Evolutionary conservation across 2,888 invertebrate genomes (phyloP), one percentile per base, ranked within the genome.

Genomic region (Philereme vetulata): DNA sequence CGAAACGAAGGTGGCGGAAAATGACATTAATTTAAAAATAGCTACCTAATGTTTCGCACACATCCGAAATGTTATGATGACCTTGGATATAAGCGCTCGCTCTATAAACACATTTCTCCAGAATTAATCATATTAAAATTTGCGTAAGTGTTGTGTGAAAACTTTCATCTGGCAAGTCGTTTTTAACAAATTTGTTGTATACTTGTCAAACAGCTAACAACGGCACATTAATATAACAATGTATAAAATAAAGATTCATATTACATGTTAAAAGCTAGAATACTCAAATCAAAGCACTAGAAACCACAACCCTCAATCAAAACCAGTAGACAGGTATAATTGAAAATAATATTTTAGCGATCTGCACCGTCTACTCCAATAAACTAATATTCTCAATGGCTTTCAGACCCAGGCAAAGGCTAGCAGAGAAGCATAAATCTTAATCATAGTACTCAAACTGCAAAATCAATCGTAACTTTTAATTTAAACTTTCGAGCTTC

Each of bases 11-110:
- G 57, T 60, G 56, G 51, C 51, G 36, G 6, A 40, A 43, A 43
- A 52, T 46, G 55, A 63, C 56, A 64, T 62, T 40, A 63, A 58
- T 50, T 54, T 66, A 52, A 64, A 64, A 66, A 68, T 66, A 68
- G 63, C 55, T 21, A 68, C 60, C 55, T 21, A 33, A 10, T 50
- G 55, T 66, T 58, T 61, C 21, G 45, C 57, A 57, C 38, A 58
- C 32, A 51, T 35, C 38, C 42, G 40, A 58, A 54, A 54, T 38
- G 38, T 58, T 62, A 59, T 61, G 44, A 59, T 36, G 51, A 55
- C 65, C 66, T 68, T 68, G 68, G 60, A 52, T 42, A 42, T 38
- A 43, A 44, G 34, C 46, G 44, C 40, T 43, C 44, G 51, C 34
- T 52, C 55, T 60, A 60, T 56, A 52, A 44, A 62, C 33, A 50